phyloP scores from a whole-genome alignment of 64 coral and sea anemone species.

The Orbicella faveolata region DNA sequence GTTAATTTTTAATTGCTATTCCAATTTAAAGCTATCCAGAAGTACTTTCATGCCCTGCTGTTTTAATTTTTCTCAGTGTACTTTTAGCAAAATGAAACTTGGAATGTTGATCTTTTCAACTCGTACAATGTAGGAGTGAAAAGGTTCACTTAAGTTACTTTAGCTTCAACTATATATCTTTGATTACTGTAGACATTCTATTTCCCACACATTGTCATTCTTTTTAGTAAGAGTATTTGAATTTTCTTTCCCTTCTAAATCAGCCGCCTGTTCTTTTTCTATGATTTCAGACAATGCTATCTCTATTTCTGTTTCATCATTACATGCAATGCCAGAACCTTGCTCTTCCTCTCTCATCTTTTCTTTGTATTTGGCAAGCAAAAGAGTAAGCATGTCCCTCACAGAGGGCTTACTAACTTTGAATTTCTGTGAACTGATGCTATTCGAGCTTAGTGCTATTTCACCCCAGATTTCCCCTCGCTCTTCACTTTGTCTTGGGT shows the following conservation, averaged over 20 bases:
- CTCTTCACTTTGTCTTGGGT: conserved; percentile 51
- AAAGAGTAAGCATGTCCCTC: conserved; percentile 19
- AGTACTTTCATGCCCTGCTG: not conserved
- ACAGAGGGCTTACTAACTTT: conserved; percentile 40
- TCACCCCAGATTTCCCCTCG: conserved; percentile 54
- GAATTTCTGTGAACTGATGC: conserved; percentile 1
- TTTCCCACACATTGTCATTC: conserved; percentile 32
- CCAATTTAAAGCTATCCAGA: conserved; percentile 12
- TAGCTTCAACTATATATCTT: conserved; percentile 35
- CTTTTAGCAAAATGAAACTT: conserved; percentile 15
- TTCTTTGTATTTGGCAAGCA: conserved; percentile 37
- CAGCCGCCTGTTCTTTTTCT: conserved; percentile 54
- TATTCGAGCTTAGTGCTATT: conserved; percentile 23
- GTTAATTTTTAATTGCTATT: conserved; percentile 37
- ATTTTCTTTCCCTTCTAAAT: conserved; percentile 61
- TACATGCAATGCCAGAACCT: conserved; percentile 11
- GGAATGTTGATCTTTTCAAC: conserved; percentile 1
- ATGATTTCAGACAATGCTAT: conserved; percentile 51
- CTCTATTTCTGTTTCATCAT: conserved; percentile 31
- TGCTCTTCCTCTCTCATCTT: conserved; percentile 55
- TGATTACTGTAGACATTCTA: conserved; percentile 18
- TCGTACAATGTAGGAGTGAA: conserved; percentile 1
- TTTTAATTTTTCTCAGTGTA: conserved; percentile 6
- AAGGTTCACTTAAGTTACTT: conserved; percentile 15
- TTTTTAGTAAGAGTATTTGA: conserved; percentile 57